phyloP scores from a whole-genome alignment of 64 coral and sea anemone genomes.

The Anthopleura sola region DNA sequence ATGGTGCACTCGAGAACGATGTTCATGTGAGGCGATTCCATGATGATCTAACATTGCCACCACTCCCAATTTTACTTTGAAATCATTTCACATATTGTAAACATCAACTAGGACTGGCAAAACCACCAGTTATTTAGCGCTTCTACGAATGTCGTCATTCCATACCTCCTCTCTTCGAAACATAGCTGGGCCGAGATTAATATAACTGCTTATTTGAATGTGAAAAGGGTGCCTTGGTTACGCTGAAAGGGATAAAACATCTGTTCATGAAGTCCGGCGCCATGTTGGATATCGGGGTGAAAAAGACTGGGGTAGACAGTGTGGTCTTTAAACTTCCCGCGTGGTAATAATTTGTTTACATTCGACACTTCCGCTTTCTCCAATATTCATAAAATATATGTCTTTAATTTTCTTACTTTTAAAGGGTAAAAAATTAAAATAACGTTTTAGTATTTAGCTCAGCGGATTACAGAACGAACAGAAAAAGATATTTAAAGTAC shows the following conservation, averaged over 20 bases:
- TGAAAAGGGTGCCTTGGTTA: background rate
- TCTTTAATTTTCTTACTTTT: background rate
- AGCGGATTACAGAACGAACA: too few relatives aligned
- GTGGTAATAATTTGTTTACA: background rate
- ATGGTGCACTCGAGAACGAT: background rate
- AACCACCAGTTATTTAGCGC: background rate
- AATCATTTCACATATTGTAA: background rate
- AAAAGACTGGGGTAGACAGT: background rate
- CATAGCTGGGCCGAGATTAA: background rate
- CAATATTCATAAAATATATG: background rate
- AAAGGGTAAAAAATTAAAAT: background rate
- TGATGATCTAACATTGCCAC: conserved; percentile 26
- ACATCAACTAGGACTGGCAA: background rate
- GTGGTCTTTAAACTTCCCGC: background rate
- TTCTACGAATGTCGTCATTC: conserved; percentile 18
- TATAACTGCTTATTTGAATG: background rate
- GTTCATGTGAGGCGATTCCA: background rate
- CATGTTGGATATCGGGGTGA: background rate
- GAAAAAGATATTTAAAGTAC: background rate
- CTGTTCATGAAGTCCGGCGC: background rate
- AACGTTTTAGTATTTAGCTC: too few relatives aligned
- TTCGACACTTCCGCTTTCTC: background rate
- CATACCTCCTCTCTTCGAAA: background rate
- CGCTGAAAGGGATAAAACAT: background rate
- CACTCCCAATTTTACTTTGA: conserved; percentile 16